Evolutionary conservation across 1,140 invertebrate genomes (phyloP).

Genomic region (Drosophila virilis): DNA sequence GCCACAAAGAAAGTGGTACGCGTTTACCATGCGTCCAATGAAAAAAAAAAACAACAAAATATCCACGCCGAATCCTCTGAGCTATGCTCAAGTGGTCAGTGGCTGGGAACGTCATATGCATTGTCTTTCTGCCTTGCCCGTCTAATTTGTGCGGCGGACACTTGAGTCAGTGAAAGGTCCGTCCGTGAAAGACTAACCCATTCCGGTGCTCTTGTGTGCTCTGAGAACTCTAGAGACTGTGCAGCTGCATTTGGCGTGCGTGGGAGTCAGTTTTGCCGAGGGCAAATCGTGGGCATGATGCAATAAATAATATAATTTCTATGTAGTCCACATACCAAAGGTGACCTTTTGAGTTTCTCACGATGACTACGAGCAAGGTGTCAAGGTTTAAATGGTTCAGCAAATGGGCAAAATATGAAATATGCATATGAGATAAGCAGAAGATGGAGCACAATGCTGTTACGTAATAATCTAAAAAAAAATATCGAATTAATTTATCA

Average conservation of each 20-base stretch:
- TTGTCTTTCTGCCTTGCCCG: slow-evolving; percentile 45
- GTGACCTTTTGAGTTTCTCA: slow-evolving; percentile 17
- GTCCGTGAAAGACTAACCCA: slow-evolving; percentile 50
- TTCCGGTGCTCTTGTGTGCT: not conserved
- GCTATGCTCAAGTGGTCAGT: slow-evolving; percentile 71
- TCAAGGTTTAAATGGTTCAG: not conserved
- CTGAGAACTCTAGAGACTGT: slow-evolving; percentile 12
- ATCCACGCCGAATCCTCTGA: slow-evolving; percentile 3
- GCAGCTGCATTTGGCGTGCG: slow-evolving; percentile 74
- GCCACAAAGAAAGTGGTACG: slow-evolving; percentile 67
- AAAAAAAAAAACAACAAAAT: not conserved
- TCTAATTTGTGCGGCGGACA: slow-evolving; percentile 75
- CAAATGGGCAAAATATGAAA: too few relatives aligned
- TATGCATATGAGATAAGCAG: not conserved
- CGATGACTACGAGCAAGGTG: slow-evolving; percentile 27
- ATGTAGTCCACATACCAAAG: slow-evolving; percentile 27
- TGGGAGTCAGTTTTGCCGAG: slow-evolving; percentile 67
- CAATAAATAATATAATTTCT: slow-evolving; percentile 45
- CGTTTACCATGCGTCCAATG: slow-evolving; percentile 71
- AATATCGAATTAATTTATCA: too few relatives aligned
- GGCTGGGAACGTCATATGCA: slow-evolving; percentile 43
- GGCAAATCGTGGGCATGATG: slow-evolving; percentile 44
- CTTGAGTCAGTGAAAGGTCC: slow-evolving; percentile 67
- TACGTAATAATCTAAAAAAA: too few relatives aligned
- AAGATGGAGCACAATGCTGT: not conserved